Evolutionary conservation across 2,797 vertebrate species (phyloP).

Genomic region (Podarcis siculus): DNA sequence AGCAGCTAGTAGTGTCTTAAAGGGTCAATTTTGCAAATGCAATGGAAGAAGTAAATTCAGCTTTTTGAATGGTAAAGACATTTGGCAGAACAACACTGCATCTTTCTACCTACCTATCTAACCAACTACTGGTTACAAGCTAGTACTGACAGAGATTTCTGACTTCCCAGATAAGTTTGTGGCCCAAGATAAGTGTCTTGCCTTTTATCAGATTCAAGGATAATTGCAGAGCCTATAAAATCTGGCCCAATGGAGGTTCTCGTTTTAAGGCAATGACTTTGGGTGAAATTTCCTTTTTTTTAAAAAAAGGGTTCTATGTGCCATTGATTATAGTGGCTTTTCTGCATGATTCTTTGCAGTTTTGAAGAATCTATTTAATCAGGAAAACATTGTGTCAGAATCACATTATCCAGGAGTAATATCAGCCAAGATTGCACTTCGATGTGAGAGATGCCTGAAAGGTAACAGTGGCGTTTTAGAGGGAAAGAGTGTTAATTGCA

Average conservation of each 20-base stretch:
- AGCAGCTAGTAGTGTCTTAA: no score
- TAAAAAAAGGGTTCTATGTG: neutral
- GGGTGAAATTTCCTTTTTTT: neutral
- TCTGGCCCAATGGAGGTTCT: neutral
- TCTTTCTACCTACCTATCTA: no score
- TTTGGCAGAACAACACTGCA: no score
- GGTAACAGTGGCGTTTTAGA: neutral
- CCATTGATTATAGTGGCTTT: neutral
- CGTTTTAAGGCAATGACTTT: neutral
- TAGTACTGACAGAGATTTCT: neutral
- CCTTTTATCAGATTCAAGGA: neutral
- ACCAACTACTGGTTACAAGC: neutral
- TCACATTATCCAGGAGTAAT: neutral
- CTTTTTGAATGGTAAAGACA: no score
- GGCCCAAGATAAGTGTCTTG: no score
- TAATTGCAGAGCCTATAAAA: neutral
- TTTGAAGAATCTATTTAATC: conserved; percentile 16
- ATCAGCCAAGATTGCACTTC: conserved; percentile 10
- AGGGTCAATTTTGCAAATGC: no score
- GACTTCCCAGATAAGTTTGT: neutral
- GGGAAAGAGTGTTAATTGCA: conserved; percentile 9
- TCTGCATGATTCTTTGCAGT: neutral
- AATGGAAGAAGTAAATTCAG: no score
- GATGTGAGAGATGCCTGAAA: conserved; percentile 28
- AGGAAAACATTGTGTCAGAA: conserved; percentile 13